Conservation (phyloP, 2,797 vertebrate genomes). For the Argentina silus region DNA sequence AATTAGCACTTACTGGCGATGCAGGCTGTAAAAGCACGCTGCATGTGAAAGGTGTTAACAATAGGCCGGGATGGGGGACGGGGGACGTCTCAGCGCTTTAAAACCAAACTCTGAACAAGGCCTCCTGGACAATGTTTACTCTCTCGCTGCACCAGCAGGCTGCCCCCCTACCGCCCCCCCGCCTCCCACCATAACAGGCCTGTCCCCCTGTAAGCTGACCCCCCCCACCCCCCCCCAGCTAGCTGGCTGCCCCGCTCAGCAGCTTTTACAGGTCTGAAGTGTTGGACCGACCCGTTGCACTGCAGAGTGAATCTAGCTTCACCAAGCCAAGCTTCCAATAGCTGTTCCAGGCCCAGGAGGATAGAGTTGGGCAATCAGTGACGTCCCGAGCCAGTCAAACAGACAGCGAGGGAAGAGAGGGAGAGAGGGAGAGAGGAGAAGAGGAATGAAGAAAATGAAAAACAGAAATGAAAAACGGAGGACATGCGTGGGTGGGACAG, state of each 20-base stretch:
- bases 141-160: background rate
- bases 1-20: conserved; percentile 39
- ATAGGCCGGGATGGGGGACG: conserved; percentile 24
- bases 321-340: conserved; percentile 1
- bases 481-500: background rate
- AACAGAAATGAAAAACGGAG: background rate
- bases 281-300: background rate
- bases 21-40: conserved; percentile 25
- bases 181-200: background rate
- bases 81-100: conserved; percentile 4
- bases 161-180: background rate
- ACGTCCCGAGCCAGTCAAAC: background rate
- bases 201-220: background rate
- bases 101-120: conserved; percentile 31
- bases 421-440: background rate
- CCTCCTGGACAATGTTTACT: conserved; percentile 15
- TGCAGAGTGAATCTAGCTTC: background rate
- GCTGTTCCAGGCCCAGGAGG: background rate
- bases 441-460: background rate
- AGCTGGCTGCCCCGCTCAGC: background rate
- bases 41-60: conserved; percentile 58
- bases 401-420: background rate
- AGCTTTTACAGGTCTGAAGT: background rate
- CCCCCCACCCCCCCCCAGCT: background rate
- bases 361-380: background rate